Evolutionary conservation across 2,113 vertebrate genomes (phyloP).

Genomic region (Peucedramus taeniatus): DNA sequence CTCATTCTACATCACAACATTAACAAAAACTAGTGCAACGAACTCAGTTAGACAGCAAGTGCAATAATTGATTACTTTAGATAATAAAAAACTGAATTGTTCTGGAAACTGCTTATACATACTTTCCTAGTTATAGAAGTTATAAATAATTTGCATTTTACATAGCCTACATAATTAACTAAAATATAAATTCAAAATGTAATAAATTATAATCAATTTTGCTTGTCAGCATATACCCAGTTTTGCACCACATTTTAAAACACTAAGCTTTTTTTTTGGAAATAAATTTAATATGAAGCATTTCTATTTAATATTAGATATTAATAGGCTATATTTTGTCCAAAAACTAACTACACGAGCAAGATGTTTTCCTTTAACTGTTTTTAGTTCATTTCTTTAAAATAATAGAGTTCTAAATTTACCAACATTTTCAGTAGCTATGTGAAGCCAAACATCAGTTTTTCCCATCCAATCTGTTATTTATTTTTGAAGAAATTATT

Average conservation of each 20-base stretch:
- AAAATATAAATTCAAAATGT: neutral
- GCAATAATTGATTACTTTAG: neutral
- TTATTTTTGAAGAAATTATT: neutral
- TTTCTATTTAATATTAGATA: neutral
- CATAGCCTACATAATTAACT: neutral
- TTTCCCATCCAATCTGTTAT: neutral
- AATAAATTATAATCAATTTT: neutral
- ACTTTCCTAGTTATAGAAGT: neutral
- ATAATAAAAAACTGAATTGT: neutral
- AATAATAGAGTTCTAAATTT: neutral
- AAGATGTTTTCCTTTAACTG: neutral
- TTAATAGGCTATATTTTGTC: neutral
- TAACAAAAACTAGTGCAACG: neutral
- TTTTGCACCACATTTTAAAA: neutral
- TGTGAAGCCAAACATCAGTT: neutral
- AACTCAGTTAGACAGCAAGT: neutral
- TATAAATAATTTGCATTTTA: neutral
- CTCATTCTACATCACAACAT: fast-evolving
- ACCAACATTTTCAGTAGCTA: neutral
- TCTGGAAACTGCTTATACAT: neutral
- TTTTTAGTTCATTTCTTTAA: neutral
- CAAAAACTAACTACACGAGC: neutral
- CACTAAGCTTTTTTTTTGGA: neutral
- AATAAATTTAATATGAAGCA: fast-evolving
- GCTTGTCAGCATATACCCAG: neutral